phyloP scores from a whole-genome alignment of 2,888 invertebrate species.

The Folsomia manolachei region DNA sequence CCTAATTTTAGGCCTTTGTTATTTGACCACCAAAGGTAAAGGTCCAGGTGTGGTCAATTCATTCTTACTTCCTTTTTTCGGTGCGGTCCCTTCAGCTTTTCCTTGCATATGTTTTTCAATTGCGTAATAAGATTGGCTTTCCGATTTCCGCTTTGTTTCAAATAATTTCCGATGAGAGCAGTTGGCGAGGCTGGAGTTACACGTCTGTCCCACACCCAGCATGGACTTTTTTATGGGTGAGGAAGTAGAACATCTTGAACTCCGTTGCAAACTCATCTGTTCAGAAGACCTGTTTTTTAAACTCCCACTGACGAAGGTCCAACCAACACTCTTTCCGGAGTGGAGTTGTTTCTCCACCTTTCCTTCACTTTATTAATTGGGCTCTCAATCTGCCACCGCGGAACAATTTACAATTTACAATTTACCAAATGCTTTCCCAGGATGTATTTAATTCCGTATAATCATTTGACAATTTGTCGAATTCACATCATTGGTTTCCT shows the following conservation, averaged over 20 bases:
- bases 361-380: conserved; percentile 14
- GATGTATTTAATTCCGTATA: conserved; percentile 18
- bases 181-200: conserved; percentile 6
- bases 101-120: background rate
- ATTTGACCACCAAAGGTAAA: too few relatives aligned
- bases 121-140: background rate
- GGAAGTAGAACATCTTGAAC: conserved; percentile 11
- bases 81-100: too few relatives aligned
- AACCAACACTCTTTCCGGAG: background rate
- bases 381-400: conserved; percentile 17
- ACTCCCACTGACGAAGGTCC: background rate
- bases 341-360: background rate
- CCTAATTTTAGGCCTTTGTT: too few relatives aligned
- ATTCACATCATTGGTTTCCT: background rate
- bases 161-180: conserved; percentile 13
- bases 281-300: conserved; percentile 6
- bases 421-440: conserved; percentile 22
- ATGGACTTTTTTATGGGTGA: conserved; percentile 5
- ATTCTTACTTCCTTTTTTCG: background rate
- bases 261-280: conserved; percentile 15
- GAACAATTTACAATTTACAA: too few relatives aligned
- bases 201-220: background rate
- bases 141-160: conserved; percentile 15
- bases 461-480: background rate
- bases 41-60: too few relatives aligned